Base-by-base conservation (phyloP, 2,797 vertebrate genomes). In the Miichthys miiuy region DNA sequence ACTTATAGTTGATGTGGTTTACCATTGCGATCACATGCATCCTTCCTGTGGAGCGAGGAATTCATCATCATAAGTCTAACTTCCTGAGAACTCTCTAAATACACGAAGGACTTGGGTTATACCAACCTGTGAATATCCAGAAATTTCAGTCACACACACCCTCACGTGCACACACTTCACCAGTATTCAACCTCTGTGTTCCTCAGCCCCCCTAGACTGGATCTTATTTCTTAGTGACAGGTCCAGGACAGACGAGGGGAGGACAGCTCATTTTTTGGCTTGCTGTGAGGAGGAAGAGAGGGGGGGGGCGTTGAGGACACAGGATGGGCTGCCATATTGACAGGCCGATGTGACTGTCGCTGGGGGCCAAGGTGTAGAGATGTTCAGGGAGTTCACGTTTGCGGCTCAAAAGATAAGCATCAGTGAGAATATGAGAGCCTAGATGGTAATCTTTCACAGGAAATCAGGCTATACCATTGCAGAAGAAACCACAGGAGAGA, bases 401-500 rank as follows among this genome's bases (percentile, higher is more conserved):
- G 87, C 42, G 72, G 89, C 90, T 94, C 89, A 84, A 58, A 75
- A 88, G 93, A 95, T 94, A 92, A 94, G 88, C 82, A 94, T 95
- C 93, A 82, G 81, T 88, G 89, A 88, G 91, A 93, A 93, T 93
- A 90, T 89, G 90, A 90, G 92, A 91, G 87, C 83, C 87, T 9
- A 86, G 87, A 93, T 90, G 82, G 23, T 81, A 92, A 91, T 92
- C 94, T 87, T 73, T 89, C 58, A 90, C 90, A 95, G 92, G 93
- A 95, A 95, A 92, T 90, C 83, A 93, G 88, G 82, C 89, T 89
- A 88, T 85, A 88, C 74, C 81, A 76, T 90, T 86, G 89, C 90
- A 89, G 80, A 88, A 85, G 83, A 95, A 95, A 93, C 92, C 90
- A 91, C 88, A 88, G 70, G 81, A 90, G 88, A 89, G 91, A 88